phyloP scores from a whole-genome alignment of 2,888 invertebrate species.

The Conchocele bisecta region DNA sequence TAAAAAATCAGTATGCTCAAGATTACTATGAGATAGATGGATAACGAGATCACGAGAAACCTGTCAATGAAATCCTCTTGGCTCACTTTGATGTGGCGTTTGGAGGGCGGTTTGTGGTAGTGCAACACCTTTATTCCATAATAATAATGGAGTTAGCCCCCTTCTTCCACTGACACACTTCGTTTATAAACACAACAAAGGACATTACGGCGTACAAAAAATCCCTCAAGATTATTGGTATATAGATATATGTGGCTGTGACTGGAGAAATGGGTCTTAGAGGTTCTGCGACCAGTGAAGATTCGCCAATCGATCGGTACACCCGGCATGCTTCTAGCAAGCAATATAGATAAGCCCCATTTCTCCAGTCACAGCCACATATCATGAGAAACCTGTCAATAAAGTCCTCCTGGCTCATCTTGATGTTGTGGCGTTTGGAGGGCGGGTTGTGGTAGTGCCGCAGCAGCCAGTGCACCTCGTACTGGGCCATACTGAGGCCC shows the following conservation, averaged over 20 bases:
- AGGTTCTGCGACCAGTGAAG: background rate
- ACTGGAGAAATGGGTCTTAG: no score
- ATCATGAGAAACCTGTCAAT: constrained; percentile 87
- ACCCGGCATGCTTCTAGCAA: background rate
- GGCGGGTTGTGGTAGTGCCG: constrained; percentile 98
- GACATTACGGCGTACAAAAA: no score
- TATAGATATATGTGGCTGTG: no score
- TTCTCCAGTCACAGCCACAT: no score
- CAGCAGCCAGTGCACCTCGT: constrained; percentile 97
- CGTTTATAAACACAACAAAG: no score
- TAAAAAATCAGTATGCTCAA: no score
- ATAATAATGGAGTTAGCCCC: no score
- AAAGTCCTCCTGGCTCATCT: constrained; percentile 84
- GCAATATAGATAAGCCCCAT: no score
- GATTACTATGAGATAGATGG: no score
- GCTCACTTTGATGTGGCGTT: constrained; percentile 76
- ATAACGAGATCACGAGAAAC: constrained; percentile 58
- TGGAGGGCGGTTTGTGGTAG: constrained; percentile 95
- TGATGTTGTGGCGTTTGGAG: constrained; percentile 82
- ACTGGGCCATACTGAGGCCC: constrained; percentile 96
- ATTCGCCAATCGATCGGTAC: background rate
- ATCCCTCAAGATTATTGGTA: no score
- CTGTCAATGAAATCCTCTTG: constrained; percentile 89
- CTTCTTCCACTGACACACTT: no score
- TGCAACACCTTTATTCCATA: no score